Evolutionary conservation across 2,888 invertebrate species (phyloP).

Genomic region (Phaonia tiefii): DNA sequence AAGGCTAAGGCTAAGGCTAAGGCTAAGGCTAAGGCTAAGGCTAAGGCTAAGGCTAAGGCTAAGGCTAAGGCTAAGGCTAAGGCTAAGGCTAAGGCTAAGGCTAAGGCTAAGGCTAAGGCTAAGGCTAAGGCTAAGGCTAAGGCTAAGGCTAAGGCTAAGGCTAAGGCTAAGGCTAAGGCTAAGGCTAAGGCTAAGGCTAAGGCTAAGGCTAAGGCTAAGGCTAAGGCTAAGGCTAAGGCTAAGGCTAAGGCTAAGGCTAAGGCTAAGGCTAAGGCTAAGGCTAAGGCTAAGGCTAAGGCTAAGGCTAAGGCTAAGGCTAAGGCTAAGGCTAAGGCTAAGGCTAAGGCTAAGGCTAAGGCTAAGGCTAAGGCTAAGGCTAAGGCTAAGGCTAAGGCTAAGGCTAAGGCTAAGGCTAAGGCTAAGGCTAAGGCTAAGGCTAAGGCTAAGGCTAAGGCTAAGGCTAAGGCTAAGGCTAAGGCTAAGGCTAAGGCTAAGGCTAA

Average conservation of each 20-base stretch:
- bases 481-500: constrained; percentile 10
- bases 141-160: constrained; percentile 2
- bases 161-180: constrained; percentile 1
- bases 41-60: neutral
- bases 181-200: constrained; percentile 1
- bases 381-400: constrained; percentile 10
- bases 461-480: constrained; percentile 10
- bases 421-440: constrained; percentile 10
- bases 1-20: constrained; percentile 1
- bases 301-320: constrained; percentile 10
- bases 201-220: constrained; percentile 2
- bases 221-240: neutral
- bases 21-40: neutral
- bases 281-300: constrained; percentile 10
- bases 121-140: neutral
- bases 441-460: constrained; percentile 10
- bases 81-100: neutral
- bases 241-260: constrained; percentile 1
- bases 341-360: constrained; percentile 10
- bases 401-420: constrained; percentile 10
- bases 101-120: neutral
- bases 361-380: constrained; percentile 10
- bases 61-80: neutral
- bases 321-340: constrained; percentile 10
- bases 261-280: constrained; percentile 9